Conservation (phyloP, 2,797 vertebrate species). For the Sebastes steindachneri region DNA sequence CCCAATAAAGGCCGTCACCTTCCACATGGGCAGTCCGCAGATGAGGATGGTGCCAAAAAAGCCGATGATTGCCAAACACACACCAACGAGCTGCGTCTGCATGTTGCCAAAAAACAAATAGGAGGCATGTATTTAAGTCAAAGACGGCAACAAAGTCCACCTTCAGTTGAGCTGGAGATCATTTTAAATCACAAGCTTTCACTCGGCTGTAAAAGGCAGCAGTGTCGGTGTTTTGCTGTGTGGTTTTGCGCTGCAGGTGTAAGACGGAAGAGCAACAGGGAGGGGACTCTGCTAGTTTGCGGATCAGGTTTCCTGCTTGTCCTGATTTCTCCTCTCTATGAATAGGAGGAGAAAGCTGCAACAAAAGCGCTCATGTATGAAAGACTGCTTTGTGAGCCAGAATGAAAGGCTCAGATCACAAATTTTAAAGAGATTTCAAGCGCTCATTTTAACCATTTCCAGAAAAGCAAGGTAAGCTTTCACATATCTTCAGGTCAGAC, state of each 20-base stretch:
- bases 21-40: slow-evolving; percentile 83
- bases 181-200: neutral
- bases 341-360: slow-evolving; percentile 1
- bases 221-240: slow-evolving; percentile 11
- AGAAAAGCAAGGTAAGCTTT: neutral
- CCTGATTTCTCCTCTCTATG: slow-evolving; percentile 69
- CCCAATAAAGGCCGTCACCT: slow-evolving; percentile 79
- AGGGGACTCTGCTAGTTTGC: slow-evolving; percentile 63
- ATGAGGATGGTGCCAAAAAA: slow-evolving; percentile 80
- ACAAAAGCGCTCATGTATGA: neutral
- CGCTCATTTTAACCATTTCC: neutral
- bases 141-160: neutral
- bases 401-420: neutral
- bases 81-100: slow-evolving; percentile 74
- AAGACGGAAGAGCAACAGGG: slow-evolving; percentile 42
- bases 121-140: neutral
- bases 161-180: neutral
- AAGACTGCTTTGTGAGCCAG: slow-evolving; percentile 5
- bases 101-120: slow-evolving; percentile 46
- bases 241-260: slow-evolving; percentile 30
- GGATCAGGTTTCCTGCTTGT: slow-evolving; percentile 72
- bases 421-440: neutral
- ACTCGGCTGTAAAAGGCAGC: neutral
- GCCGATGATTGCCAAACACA: slow-evolving; percentile 75
- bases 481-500: neutral